phyloP scores from a whole-genome alignment of 2,113 vertebrate species.

The Carassius gibelio region DNA sequence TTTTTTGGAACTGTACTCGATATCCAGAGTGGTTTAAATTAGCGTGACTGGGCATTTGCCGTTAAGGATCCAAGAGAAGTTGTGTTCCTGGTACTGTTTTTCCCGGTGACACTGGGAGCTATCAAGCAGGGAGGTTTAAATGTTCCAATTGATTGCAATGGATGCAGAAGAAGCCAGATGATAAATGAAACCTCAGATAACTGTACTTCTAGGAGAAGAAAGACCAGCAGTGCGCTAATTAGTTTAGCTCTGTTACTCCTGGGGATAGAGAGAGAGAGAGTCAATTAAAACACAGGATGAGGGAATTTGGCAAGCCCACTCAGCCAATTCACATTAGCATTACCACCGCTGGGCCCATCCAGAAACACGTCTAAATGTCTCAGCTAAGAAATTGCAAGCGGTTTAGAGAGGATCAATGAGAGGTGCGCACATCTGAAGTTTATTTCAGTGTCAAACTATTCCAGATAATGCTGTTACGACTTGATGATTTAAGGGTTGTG shows the following conservation, averaged over 20 bases:
- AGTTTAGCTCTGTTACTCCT: slow-evolving; percentile 47
- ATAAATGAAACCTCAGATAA: slow-evolving; percentile 18
- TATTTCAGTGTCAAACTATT: slow-evolving; percentile 48
- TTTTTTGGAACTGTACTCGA: not conserved
- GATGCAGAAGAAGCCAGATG: slow-evolving; percentile 3
- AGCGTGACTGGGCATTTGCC: not conserved
- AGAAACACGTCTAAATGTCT: slow-evolving; percentile 44
- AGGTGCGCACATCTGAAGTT: slow-evolving; percentile 49
- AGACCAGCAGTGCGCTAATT: slow-evolving; percentile 34
- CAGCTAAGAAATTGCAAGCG: slow-evolving; percentile 31
- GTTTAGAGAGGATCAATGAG: slow-evolving; percentile 16
- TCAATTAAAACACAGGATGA: slow-evolving; percentile 49
- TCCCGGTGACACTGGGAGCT: slow-evolving; percentile 15
- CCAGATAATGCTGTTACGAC: slow-evolving; percentile 50
- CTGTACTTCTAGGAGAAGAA: not conserved
- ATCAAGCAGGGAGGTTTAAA: not conserved
- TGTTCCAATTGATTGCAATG: slow-evolving; percentile 27
- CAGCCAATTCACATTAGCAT: slow-evolving; percentile 45
- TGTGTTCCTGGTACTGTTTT: not conserved
- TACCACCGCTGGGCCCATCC: slow-evolving; percentile 29
- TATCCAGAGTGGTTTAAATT: slow-evolving; percentile 18
- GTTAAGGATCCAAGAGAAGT: not conserved
- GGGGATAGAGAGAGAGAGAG: slow-evolving; percentile 40
- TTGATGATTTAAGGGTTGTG: slow-evolving; percentile 40
- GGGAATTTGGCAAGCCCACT: slow-evolving; percentile 18